phyloP scores from a whole-genome alignment of 2,113 vertebrate genomes.

The Megaceryle torquata region DNA sequence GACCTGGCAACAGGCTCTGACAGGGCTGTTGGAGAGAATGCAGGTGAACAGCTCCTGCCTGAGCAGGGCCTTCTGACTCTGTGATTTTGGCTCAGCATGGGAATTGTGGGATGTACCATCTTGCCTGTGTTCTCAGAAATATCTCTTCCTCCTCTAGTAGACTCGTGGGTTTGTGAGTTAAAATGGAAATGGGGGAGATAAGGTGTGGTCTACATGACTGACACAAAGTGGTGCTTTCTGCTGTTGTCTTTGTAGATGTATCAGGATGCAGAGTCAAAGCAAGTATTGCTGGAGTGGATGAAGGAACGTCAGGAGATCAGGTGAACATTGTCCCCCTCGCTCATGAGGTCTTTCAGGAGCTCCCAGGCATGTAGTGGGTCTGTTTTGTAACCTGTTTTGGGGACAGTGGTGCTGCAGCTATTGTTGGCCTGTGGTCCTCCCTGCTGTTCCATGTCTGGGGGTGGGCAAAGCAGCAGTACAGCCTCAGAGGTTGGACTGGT shows the following conservation, averaged over 20 bases:
- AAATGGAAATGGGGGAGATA: not conserved
- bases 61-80: not conserved
- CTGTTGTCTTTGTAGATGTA: conserved; percentile 70
- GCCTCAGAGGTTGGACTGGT: not conserved
- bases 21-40: conserved; percentile 81
- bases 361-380: not conserved
- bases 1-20: conserved; percentile 84
- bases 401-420: not conserved
- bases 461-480: not conserved
- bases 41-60: conserved; percentile 65
- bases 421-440: not conserved
- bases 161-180: not conserved
- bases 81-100: not conserved
- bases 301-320: conserved; percentile 82
- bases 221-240: not conserved
- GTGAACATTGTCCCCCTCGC: not conserved
- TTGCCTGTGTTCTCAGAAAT: not conserved
- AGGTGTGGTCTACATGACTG: not conserved
- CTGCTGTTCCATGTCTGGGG: not conserved
- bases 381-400: not conserved
- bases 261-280: conserved; percentile 76
- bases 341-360: accelerated
- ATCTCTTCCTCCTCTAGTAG: not conserved
- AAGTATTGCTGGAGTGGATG: conserved; percentile 80
- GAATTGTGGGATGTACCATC: accelerated